A percentile compares a stretch with the other conserved stretches of the same genome.
These are phyloP conservation scores for Aspidiotus rigidus DNA, from an alignment of 2,888 invertebrate genomes.

Conservation along the genomic window DNA sequence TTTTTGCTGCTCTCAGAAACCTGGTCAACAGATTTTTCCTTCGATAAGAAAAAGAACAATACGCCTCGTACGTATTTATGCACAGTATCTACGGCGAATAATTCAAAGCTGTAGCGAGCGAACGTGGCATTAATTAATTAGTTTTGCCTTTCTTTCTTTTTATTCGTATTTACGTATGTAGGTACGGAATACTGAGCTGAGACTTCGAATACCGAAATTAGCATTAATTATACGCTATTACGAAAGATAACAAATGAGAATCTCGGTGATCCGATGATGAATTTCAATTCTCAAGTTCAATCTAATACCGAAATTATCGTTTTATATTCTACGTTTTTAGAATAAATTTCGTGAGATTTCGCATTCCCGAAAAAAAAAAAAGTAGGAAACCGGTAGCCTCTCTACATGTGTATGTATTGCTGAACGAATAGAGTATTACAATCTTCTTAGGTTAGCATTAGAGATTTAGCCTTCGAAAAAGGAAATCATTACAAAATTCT, in stretches of 20 bases:
- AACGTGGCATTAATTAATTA: background rate
- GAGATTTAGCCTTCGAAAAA: background rate
- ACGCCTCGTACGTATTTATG: no score
- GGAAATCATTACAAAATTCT: constrained; percentile 2
- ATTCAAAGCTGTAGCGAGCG: background rate
- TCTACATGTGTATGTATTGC: no score
- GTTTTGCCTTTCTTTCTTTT: background rate
- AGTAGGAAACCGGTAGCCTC: no score
- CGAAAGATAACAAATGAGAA: background rate
- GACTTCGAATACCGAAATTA: background rate
- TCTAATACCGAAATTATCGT: background rate
- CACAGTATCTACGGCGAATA: background rate
- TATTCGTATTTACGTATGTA: background rate
- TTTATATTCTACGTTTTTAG: no score
- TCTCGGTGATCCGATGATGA: background rate
- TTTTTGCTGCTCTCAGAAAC: no score
- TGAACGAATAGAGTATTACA: no score
- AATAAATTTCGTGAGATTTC: background rate
- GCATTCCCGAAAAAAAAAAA: no score
- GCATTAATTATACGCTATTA: background rate
- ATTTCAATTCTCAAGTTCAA: background rate
- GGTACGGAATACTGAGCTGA: no score
- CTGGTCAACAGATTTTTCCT: background rate
- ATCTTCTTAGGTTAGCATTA: no score
- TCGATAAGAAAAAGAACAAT: background rate